A percentile compares a stretch with the other conserved stretches of the same genome.
phyloP scores from a whole-genome alignment of 2,113 vertebrate genomes.

The Erinaceus europaeus region DNA sequence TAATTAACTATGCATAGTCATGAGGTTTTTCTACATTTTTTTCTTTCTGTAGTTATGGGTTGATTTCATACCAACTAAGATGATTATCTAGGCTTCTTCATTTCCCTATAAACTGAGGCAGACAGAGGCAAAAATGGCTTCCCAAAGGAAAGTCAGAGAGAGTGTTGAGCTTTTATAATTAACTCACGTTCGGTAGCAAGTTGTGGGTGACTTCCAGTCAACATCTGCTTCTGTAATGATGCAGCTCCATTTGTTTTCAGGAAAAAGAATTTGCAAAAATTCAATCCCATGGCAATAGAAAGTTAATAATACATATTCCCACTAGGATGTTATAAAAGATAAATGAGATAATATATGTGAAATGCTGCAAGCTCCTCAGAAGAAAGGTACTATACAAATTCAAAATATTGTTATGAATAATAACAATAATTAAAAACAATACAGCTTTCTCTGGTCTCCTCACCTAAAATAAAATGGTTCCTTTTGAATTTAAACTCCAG shows the following conservation, averaged over 20 bases:
- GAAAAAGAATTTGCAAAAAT: conserved; percentile 57
- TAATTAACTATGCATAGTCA: conserved; percentile 48
- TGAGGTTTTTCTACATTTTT: not conserved
- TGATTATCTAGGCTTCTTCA: conserved; percentile 35
- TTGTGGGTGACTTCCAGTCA: conserved; percentile 46
- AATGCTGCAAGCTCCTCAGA: conserved; percentile 54
- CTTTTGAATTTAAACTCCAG: conserved; percentile 41
- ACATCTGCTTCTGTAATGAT: conserved; percentile 39
- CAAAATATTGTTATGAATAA: conserved; percentile 57
- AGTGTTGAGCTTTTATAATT: conserved; percentile 34
- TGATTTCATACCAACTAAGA: conserved; percentile 40
- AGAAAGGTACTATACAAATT: conserved; percentile 57
- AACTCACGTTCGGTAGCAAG: conserved; percentile 21
- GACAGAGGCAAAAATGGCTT: conserved; percentile 46
- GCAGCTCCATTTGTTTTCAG: conserved; percentile 23
- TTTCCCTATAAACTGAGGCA: conserved; percentile 56
- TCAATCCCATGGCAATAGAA: conserved; percentile 40
- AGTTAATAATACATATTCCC: conserved; percentile 68
- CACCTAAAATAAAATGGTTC: conserved; percentile 44
- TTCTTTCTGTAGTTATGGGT: conserved; percentile 20
- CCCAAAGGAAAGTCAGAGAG: conserved; percentile 33
- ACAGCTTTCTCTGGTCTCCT: conserved; percentile 43
- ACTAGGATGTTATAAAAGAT: conserved; percentile 62
- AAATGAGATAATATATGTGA: conserved; percentile 71
- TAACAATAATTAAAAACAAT: conserved; percentile 67